A percentile compares a stretch with the other conserved stretches of the same genome.
Conservation (phyloP, 2,888 invertebrate species). For the Synanthedon myopaeformis region DNA sequence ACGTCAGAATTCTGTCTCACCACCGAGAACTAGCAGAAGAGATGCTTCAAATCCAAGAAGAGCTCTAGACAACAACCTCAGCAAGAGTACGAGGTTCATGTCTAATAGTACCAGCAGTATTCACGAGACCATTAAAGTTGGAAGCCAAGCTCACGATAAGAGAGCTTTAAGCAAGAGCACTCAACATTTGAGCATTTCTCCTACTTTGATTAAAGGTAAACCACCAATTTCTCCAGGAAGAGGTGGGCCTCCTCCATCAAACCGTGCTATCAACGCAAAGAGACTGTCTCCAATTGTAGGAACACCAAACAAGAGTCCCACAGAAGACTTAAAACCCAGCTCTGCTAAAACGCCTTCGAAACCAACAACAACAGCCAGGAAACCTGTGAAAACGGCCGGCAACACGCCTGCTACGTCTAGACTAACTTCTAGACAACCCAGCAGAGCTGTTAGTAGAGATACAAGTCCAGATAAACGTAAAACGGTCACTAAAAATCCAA, state of each 20-base stretch:
- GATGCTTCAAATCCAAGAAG: conserved; percentile 26
- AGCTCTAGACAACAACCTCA: conserved; percentile 33
- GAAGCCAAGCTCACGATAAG: conserved; percentile 51
- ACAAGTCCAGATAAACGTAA: conserved; percentile 55
- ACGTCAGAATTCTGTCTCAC: conserved; percentile 57
- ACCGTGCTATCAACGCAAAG: conserved; percentile 54
- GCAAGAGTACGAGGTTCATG: conserved; percentile 47
- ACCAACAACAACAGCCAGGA: conserved; percentile 33
- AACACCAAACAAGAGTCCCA: conserved; percentile 63
- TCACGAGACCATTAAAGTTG: conserved; percentile 53
- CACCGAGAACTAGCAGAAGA: conserved; percentile 29
- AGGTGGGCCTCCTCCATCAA: conserved; percentile 59
- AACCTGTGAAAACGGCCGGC: conserved; percentile 41
- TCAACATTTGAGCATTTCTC: conserved; percentile 45
- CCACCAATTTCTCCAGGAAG: conserved; percentile 62
- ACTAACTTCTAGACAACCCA: conserved; percentile 54
- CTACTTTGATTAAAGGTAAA: conserved; percentile 51
- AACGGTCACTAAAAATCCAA: conserved; percentile 21
- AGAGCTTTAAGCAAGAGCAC: conserved; percentile 50
- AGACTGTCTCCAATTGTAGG: conserved; percentile 63
- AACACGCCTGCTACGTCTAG: conserved; percentile 51
- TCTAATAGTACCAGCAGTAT: conserved; percentile 65
- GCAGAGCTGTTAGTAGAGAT: conserved; percentile 50
- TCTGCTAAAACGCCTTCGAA: conserved; percentile 40
- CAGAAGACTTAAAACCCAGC: conserved; percentile 41